phyloP scores from a whole-genome alignment of 2,888 invertebrate genomes.

The Eristalinus aeneus region DNA sequence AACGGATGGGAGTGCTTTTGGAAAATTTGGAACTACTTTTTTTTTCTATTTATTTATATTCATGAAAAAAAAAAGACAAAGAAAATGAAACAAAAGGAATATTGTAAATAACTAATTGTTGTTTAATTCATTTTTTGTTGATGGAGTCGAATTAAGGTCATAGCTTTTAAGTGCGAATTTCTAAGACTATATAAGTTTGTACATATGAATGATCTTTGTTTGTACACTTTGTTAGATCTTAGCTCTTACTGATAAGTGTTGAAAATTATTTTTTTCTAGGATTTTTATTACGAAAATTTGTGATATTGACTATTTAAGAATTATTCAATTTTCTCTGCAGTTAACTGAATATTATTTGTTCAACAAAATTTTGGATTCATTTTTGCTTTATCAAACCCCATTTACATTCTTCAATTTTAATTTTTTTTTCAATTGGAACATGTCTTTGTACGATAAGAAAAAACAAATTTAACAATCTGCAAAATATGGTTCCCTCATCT shows the following conservation, averaged over 20 bases:
- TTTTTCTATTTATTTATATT: conserved; percentile 1
- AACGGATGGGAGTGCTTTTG: background rate
- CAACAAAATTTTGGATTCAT: too few species aligned
- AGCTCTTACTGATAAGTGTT: background rate
- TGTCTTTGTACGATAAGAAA: too few species aligned
- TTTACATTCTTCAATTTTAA: too few species aligned
- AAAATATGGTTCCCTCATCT: too few species aligned
- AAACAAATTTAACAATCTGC: too few species aligned
- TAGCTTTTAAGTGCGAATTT: background rate
- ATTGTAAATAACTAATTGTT: conserved; percentile 45
- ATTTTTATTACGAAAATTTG: background rate
- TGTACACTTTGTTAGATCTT: background rate
- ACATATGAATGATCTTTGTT: background rate
- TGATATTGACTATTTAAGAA: background rate
- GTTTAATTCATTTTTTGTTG: conserved; percentile 27
- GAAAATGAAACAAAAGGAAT: background rate
- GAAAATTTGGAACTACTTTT: conserved; percentile 11
- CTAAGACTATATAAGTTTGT: background rate
- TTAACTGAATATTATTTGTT: too few species aligned
- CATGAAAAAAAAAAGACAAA: conserved; percentile 10
- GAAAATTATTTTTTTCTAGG: background rate
- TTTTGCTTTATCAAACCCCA: too few species aligned
- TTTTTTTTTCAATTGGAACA: too few species aligned
- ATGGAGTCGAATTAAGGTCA: background rate
- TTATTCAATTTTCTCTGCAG: background rate